Evolutionary conservation across 2,113 vertebrate species (phyloP).

Genomic region (human (Homo sapiens)): GRCh38 chr14:73123501-73124000

Average conservation of each 20-base stretch:
- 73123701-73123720: slow-evolving; percentile 28
- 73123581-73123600: neutral
- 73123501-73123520: neutral
- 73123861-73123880: neutral
- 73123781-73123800: neutral
- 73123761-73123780: neutral
- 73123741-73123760: neutral
- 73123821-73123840: neutral
- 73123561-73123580: neutral
- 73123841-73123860: slow-evolving; percentile 50
- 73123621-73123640: neutral
- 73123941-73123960: neutral
- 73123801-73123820: slow-evolving; percentile 23
- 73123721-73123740: neutral
- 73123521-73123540: neutral
- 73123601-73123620: neutral
- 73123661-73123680: neutral
- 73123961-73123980: neutral
- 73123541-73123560: neutral
- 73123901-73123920: neutral
- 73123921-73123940: too few species aligned
- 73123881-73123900: slow-evolving; percentile 39
- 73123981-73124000: too few species aligned
- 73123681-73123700: neutral
- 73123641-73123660: neutral